A percentile compares a stretch with the other conserved stretches of the same genome.
phyloP scores from a whole-genome alignment of 2,797 vertebrate genomes.

The Mormyrus proboscirostris region DNA sequence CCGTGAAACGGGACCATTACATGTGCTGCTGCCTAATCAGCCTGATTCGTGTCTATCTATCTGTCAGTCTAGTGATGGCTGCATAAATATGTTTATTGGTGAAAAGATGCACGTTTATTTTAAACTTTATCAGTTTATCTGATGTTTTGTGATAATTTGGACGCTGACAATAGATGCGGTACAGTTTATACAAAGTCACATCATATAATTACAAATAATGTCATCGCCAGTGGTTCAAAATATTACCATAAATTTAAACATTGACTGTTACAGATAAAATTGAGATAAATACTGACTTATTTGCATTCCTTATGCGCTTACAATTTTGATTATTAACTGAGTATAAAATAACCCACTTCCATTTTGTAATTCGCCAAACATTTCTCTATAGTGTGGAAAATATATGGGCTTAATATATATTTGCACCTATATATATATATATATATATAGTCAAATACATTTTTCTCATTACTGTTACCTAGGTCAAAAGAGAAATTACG shows the following conservation, averaged over 20 bases:
- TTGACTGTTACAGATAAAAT: background rate
- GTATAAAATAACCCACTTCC: background rate
- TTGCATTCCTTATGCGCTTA: background rate
- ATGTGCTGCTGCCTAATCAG: background rate
- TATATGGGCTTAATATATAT: background rate
- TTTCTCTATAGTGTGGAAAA: background rate
- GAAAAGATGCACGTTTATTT: background rate
- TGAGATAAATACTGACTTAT: background rate
- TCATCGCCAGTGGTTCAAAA: background rate
- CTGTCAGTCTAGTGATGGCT: background rate
- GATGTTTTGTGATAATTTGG: background rate
- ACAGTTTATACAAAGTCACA: background rate
- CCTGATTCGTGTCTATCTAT: background rate
- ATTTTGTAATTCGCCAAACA: background rate
- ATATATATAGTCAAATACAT: background rate
- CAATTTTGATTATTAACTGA: background rate
- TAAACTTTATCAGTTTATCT: background rate
- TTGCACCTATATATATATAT: background rate
- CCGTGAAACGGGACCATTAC: conserved; percentile 4
- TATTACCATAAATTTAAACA: background rate
- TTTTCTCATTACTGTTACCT: background rate
- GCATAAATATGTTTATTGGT: background rate
- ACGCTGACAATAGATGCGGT: background rate
- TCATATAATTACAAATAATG: background rate
- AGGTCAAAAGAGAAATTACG: background rate